Conservation (phyloP, 2,113 vertebrate genomes). For the Ophiodon elongatus region DNA sequence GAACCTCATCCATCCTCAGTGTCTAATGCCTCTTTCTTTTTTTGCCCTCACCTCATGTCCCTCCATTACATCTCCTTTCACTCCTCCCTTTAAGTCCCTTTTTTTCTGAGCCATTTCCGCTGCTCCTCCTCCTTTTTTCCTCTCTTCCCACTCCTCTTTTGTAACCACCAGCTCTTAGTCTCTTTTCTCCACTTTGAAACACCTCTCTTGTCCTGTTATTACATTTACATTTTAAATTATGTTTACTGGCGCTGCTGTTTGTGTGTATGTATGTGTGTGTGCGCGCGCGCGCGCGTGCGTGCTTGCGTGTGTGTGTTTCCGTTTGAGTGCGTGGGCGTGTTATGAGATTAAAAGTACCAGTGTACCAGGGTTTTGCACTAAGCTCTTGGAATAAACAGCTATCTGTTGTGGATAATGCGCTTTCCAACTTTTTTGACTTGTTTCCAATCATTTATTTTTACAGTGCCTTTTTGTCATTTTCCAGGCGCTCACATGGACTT, state of each 20-base stretch:
- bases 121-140: conserved; percentile 15
- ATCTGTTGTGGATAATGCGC: conserved; percentile 62
- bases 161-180: conserved; percentile 3
- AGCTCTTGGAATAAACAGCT: conserved; percentile 65
- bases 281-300: background rate
- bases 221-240: conserved; percentile 75
- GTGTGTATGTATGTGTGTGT: background rate
- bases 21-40: conserved; percentile 14
- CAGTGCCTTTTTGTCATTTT: conserved; percentile 49
- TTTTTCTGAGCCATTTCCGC: conserved; percentile 16
- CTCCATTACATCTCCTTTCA: conserved; percentile 40
- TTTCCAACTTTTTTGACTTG: conserved; percentile 61
- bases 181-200: conserved; percentile 29
- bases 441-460: conserved; percentile 55
- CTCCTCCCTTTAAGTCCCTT: conserved; percentile 4
- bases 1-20: conserved; percentile 30
- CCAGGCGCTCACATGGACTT: conserved; percentile 42
- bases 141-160: conserved; percentile 1
- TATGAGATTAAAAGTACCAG: conserved; percentile 64
- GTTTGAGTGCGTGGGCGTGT: conserved; percentile 33
- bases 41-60: conserved; percentile 31
- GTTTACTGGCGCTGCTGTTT: conserved; percentile 42
- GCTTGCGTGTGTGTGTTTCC: conserved; percentile 2
- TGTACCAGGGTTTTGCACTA: conserved; percentile 59
- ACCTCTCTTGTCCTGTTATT: conserved; percentile 58